These are phyloP conservation scores for Lordiphosa stackelbergi DNA, from an alignment of 1,140 invertebrate genomes.

Conservation along the genomic window DNA sequence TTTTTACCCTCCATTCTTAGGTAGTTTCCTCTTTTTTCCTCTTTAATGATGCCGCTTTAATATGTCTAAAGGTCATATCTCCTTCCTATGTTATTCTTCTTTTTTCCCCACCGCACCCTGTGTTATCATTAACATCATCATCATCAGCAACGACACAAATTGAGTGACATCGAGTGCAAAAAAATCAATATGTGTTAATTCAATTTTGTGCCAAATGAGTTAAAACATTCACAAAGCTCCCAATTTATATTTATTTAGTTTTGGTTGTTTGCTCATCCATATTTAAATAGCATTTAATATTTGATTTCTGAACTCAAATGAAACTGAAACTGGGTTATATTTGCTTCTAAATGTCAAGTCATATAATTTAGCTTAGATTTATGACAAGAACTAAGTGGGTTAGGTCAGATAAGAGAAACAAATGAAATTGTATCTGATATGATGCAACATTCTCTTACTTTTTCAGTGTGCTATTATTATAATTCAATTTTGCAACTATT, in stretches of 20 bases:
- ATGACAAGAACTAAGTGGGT: constrained; percentile 53
- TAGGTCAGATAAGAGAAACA: constrained; percentile 26
- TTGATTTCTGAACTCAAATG: constrained; percentile 25
- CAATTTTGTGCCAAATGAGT: constrained; percentile 57
- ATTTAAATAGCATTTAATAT: constrained; percentile 45
- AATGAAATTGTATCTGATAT: neutral
- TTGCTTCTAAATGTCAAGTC: constrained; percentile 23
- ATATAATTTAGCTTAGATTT: constrained; percentile 48
- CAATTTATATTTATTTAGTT: constrained; percentile 24
- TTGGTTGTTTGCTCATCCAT: constrained; percentile 24
- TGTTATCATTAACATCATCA: constrained; percentile 17
- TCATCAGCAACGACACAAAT: constrained; percentile 35
- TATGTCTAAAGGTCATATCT: too few relatives aligned
- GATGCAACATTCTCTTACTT: neutral
- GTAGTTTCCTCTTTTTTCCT: too few relatives aligned
- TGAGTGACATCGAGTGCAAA: constrained; percentile 36
- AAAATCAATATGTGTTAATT: constrained; percentile 70
- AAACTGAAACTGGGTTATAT: constrained; percentile 55
- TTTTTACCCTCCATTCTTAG: too few relatives aligned
- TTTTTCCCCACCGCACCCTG: neutral
- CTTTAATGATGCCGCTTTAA: too few relatives aligned
- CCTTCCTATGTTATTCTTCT: too few relatives aligned
- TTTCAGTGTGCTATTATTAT: constrained; percentile 7
- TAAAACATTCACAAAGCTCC: constrained; percentile 21
- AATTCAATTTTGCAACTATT: neutral